Evolutionary conservation across 2,113 vertebrate genomes (phyloP).

Genomic region (Equus quagga): DNA sequence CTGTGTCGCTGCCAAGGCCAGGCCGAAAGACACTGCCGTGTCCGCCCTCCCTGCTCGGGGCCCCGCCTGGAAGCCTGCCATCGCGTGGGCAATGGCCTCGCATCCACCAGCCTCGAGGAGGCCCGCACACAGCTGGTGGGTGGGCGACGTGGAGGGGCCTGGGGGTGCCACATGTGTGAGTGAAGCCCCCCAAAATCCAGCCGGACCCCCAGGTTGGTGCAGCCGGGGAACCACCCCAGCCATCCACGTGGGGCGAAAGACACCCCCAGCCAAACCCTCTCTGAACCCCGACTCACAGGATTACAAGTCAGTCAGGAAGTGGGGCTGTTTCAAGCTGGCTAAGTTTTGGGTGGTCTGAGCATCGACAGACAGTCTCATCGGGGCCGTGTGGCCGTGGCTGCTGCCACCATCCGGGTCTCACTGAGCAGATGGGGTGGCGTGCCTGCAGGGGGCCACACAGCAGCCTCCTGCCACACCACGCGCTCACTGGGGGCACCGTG

Average conservation of each 20-base stretch:
- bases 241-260: neutral
- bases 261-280: too few species aligned
- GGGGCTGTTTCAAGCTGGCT: too few species aligned
- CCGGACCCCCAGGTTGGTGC: neutral
- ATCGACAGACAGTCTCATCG: too few species aligned
- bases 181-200: neutral
- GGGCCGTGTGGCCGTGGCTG: too few species aligned
- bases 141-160: fast-evolving
- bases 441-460: too few species aligned
- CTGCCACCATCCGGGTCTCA: too few species aligned
- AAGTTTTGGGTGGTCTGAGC: too few species aligned
- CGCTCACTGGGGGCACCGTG: too few species aligned
- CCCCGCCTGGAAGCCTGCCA: too few species aligned
- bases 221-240: neutral
- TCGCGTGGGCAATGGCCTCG: neutral
- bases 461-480: too few species aligned
- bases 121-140: neutral
- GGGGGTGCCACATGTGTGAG: neutral
- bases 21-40: fast-evolving
- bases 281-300: neutral
- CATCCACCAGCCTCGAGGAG: fast-evolving
- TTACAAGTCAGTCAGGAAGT: too few species aligned
- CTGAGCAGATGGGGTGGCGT: too few species aligned
- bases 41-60: neutral
- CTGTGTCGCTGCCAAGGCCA: neutral